phyloP scores from a whole-genome alignment of 2,888 invertebrate genomes.

The Aethes cnicana region DNA sequence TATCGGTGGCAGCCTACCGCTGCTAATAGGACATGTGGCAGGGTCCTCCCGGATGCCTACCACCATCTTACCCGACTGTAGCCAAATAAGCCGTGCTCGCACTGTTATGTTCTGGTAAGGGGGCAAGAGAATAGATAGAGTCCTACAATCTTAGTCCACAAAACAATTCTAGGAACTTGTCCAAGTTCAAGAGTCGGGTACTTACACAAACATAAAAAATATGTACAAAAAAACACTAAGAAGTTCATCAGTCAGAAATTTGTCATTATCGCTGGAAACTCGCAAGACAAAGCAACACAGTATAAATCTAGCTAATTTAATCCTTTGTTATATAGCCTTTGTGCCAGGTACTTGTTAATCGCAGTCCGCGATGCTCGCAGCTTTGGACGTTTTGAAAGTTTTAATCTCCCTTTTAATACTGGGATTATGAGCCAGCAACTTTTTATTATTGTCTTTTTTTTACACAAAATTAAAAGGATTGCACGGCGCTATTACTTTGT shows the following conservation, averaged over 20 bases:
- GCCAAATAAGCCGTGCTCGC: no score
- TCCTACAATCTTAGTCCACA: no score
- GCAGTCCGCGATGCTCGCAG: slow-evolving; percentile 40
- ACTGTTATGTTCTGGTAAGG: no score
- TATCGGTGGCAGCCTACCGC: no score
- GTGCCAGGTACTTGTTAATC: slow-evolving; percentile 36
- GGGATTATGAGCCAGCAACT: slow-evolving; percentile 47
- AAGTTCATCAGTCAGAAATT: background rate
- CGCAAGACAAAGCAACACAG: slow-evolving; percentile 16
- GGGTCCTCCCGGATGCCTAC: no score
- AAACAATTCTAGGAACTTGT: no score
- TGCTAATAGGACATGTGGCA: no score
- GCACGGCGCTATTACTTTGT: slow-evolving; percentile 39
- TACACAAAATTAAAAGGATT: slow-evolving; percentile 25
- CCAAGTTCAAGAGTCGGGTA: no score
- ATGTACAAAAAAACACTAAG: background rate
- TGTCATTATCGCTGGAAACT: slow-evolving; percentile 9
- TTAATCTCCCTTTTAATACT: slow-evolving; percentile 50
- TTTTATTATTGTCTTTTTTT: slow-evolving; percentile 47
- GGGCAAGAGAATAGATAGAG: no score
- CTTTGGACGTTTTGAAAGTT: slow-evolving; percentile 46
- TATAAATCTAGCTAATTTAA: slow-evolving; percentile 35
- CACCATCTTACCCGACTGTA: no score
- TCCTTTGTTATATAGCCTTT: slow-evolving; percentile 32
- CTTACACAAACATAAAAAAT: no score